These are phyloP conservation scores for Nothoprocta pentlandii DNA, from an alignment of 2,113 vertebrate species.

Conservation along the genomic window DNA sequence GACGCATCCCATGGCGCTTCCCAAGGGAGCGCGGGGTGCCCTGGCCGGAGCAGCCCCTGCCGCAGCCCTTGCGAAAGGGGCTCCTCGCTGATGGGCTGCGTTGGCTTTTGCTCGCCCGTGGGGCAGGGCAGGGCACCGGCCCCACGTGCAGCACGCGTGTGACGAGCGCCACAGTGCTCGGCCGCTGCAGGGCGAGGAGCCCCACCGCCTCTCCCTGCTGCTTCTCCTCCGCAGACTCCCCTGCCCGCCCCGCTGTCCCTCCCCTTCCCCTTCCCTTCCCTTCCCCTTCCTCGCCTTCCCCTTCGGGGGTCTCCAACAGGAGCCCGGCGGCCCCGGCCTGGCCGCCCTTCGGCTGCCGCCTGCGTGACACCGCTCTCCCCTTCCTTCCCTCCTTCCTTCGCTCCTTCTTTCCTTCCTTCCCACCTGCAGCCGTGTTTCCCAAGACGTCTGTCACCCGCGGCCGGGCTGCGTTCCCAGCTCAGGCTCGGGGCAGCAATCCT, in stretches of 20 bases:
- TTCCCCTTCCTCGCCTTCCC: too few species aligned
- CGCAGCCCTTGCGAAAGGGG: neutral
- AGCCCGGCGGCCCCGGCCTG: neutral
- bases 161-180: neutral
- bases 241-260: neutral
- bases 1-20: neutral
- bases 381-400: neutral
- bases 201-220: neutral
- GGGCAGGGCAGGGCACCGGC: neutral
- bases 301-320: neutral
- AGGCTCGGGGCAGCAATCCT: neutral
- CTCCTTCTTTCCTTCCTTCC: neutral
- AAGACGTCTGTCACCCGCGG: slow-evolving; percentile 34
- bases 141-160: neutral
- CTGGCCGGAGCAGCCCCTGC: neutral
- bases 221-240: neutral
- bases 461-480: neutral
- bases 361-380: neutral
- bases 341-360: too few species aligned
- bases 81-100: too few species aligned
- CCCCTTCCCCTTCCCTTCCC: neutral
- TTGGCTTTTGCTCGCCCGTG: too few species aligned
- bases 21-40: neutral
- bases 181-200: neutral
- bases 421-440: neutral